Evolutionary conservation across 2,797 vertebrate genomes (phyloP).

Genomic region (Synanceia verrucosa): DNA sequence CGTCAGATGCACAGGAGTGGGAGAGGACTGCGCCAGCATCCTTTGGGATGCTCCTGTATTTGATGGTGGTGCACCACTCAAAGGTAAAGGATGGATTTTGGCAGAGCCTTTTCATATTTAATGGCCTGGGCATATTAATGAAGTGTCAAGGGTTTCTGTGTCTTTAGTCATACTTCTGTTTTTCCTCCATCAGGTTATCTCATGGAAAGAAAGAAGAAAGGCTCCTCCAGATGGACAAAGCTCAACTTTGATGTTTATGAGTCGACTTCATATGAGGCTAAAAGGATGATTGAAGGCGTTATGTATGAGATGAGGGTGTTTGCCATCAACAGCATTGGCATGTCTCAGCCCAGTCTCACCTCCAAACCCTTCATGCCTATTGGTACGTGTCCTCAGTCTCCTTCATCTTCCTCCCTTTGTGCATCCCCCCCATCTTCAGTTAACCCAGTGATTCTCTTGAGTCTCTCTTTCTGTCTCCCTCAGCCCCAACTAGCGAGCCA

Average conservation of each 20-base stretch:
- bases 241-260: conserved; percentile 90
- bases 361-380: conserved; percentile 96
- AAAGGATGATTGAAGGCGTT: conserved; percentile 93
- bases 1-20: conserved; percentile 85
- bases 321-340: conserved; percentile 89
- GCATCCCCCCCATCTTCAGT: neutral
- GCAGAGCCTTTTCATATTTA: neutral
- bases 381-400: conserved; percentile 71
- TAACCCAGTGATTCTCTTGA: conserved; percentile 4
- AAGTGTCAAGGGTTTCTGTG: neutral
- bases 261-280: conserved; percentile 85
- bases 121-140: neutral
- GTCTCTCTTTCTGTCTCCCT: conserved; percentile 33
- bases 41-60: conserved; percentile 87
- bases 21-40: conserved; percentile 87
- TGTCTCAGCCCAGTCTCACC: conserved; percentile 87
- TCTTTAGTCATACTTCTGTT: neutral
- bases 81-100: conserved; percentile 74
- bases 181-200: conserved; percentile 85
- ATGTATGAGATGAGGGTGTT: conserved; percentile 93
- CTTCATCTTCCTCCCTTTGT: conserved; percentile 1
- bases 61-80: conserved; percentile 88
- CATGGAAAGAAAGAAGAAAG: conserved; percentile 95
- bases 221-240: conserved; percentile 92
- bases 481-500: conserved; percentile 90